Conservation (phyloP, 2,113 vertebrate species). For the Myotis brandtii region DNA sequence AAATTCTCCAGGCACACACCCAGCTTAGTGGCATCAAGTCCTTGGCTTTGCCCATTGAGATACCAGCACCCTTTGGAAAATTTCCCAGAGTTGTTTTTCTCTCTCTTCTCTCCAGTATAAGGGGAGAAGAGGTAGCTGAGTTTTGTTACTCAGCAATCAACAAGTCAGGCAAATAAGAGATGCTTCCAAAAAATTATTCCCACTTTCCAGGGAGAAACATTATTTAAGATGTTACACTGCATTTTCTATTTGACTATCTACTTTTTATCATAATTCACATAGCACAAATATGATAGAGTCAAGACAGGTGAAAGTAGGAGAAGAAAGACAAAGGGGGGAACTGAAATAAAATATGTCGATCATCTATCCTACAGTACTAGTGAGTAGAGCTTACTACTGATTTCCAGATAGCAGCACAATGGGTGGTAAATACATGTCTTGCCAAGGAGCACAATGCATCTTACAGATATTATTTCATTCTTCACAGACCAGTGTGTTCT, state of each 20-base stretch:
- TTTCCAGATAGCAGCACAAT: background rate
- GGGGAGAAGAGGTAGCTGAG: background rate
- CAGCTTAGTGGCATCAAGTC: background rate
- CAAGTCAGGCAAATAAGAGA: background rate
- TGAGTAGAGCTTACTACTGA: background rate
- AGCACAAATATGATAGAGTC: background rate
- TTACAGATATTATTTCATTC: background rate
- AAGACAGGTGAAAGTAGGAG: background rate
- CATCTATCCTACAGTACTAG: rapidly evolving
- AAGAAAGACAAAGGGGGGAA: background rate
- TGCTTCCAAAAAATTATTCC: background rate
- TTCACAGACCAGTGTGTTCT: background rate
- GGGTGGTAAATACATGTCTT: background rate
- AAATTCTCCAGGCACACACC: background rate
- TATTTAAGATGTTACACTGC: background rate
- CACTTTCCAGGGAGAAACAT: background rate
- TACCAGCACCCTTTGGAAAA: slow-evolving; percentile 2
- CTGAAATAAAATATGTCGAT: background rate
- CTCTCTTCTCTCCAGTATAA: background rate
- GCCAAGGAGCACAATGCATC: background rate
- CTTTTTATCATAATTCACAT: background rate
- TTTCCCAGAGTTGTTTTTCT: slow-evolving; percentile 42
- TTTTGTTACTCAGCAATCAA: slow-evolving; percentile 10
- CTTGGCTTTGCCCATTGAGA: background rate
- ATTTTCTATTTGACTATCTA: background rate